A percentile compares a stretch with the other conserved stretches of the same genome.
phyloP scores from a whole-genome alignment of 2,888 invertebrate genomes.

The Cynaeus angustus region DNA sequence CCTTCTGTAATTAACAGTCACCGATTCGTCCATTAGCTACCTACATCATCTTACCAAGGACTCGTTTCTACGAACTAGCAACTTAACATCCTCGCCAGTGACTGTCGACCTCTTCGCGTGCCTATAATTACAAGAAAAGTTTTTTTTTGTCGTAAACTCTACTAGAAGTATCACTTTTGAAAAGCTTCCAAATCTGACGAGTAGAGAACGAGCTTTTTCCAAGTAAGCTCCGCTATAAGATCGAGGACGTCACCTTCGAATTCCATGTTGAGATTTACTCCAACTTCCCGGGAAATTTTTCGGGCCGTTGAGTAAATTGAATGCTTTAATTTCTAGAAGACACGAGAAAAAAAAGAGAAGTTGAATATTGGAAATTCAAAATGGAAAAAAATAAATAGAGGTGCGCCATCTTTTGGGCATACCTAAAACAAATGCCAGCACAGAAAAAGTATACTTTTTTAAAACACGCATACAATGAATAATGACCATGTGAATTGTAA shows the following conservation, averaged over 20 bases:
- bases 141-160: constrained; percentile 1
- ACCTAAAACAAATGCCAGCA: too few species aligned
- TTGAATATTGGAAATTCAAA: constrained; percentile 1
- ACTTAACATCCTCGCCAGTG: constrained; percentile 79
- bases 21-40: neutral
- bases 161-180: constrained; percentile 71
- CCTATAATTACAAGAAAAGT: constrained; percentile 65
- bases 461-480: too few species aligned
- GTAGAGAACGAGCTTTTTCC: constrained; percentile 75
- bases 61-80: constrained; percentile 77
- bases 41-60: constrained; percentile 71
- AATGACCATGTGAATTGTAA: too few species aligned
- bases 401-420: too few species aligned
- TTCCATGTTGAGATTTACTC: constrained; percentile 72
- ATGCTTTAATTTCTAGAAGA: constrained; percentile 75
- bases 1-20: constrained; percentile 56
- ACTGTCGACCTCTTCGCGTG: constrained; percentile 78
- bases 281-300: constrained; percentile 75
- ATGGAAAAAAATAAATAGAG: neutral
- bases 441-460: too few species aligned
- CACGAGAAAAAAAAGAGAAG: constrained; percentile 2
- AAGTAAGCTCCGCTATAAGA: constrained; percentile 76
- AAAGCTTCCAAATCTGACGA: constrained; percentile 79
- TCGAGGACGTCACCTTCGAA: constrained; percentile 75
- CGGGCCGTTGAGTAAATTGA: constrained; percentile 75